phyloP scores from a whole-genome alignment of 2,113 vertebrate genomes.

The Solea solea region DNA sequence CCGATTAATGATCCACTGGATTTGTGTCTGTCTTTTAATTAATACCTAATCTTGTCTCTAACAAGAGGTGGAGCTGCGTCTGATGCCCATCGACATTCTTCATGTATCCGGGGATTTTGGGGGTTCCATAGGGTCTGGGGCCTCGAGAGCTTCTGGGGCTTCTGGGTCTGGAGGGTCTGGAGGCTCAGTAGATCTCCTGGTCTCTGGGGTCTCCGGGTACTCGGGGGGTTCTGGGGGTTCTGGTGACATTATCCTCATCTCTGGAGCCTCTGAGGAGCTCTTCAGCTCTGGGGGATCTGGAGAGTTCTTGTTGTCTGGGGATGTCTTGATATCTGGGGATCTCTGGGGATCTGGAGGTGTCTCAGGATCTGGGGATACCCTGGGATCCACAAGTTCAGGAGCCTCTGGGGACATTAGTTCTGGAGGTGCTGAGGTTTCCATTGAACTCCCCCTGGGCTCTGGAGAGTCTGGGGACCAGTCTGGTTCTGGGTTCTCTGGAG shows the following conservation, averaged over 20 bases:
- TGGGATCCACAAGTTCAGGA: conserved; percentile 52
- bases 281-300: conserved; percentile 56
- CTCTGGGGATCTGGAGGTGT: conserved; percentile 46
- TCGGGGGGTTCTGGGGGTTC: conserved; percentile 67
- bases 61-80: conserved; percentile 86
- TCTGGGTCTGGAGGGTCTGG: conserved; percentile 66
- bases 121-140: conserved; percentile 65
- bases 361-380: conserved; percentile 48
- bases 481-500: conserved; percentile 65
- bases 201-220: conserved; percentile 55
- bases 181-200: conserved; percentile 47
- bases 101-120: conserved; percentile 77
- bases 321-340: conserved; percentile 29
- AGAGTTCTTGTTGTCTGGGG: conserved; percentile 32
- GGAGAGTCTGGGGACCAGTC: conserved; percentile 69
- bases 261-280: conserved; percentile 62
- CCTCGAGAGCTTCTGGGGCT: conserved; percentile 54
- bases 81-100: conserved; percentile 77
- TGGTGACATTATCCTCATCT: conserved; percentile 60
- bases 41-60: conserved; percentile 85
- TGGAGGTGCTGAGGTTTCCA: conserved; percentile 43
- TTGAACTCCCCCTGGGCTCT: conserved; percentile 55
- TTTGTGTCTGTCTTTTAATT: conserved; percentile 72
- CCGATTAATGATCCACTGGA: conserved; percentile 54
- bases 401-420: conserved; percentile 45